Evolutionary conservation across 2,888 invertebrate species (phyloP), one percentile per base, ranked within the genome.

Genomic region (Brenthis daphne): DNA sequence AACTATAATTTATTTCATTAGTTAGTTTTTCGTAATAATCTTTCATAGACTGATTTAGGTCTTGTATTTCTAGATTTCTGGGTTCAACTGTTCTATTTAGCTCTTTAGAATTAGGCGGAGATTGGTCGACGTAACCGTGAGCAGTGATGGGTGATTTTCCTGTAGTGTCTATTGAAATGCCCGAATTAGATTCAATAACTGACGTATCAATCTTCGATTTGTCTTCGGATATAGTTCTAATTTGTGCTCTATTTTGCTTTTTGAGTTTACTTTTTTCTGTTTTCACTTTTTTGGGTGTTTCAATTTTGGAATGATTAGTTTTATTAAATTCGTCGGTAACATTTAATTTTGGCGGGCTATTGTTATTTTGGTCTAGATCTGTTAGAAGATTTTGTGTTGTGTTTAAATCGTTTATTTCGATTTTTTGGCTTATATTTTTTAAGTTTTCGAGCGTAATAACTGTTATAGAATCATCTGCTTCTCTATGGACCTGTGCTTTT

Each of bases 71-170:
- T 51, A 87, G 65, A 64, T 82, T 78, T 29, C 90, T 79, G 0
- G 83, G 81, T 71, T 77, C 65, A 1, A 85, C 68, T 1, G 67
- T 68, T 76, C 84, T 73, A 2, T 70, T 66, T 5, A 87, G 78
- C 3, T 77, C 65, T n/a, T 77, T 73, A 0, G 78, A 67, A 58
- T 76, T 75, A 0, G 88, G 89, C 0, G 90, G 89, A 0, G 69
- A 66, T 77, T 89, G 88, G 14, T 85, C 77, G 0, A 76, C 74
- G 56, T 84, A 82, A 0, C 86, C 87, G 48, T 89, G 89, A 1
- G 80, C 90, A 29, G 81, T 88, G 24, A 90, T 89, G 13, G 81
- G 83, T 0, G 77, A 79, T 13, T 74, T 76, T 2, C 86, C 87
- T n/a, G 79, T 64, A 3, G 87, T 85, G 3, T 76, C 75, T 68